Conservation (phyloP, 2,888 invertebrate genomes). For the Ophion slaviceki region DNA sequence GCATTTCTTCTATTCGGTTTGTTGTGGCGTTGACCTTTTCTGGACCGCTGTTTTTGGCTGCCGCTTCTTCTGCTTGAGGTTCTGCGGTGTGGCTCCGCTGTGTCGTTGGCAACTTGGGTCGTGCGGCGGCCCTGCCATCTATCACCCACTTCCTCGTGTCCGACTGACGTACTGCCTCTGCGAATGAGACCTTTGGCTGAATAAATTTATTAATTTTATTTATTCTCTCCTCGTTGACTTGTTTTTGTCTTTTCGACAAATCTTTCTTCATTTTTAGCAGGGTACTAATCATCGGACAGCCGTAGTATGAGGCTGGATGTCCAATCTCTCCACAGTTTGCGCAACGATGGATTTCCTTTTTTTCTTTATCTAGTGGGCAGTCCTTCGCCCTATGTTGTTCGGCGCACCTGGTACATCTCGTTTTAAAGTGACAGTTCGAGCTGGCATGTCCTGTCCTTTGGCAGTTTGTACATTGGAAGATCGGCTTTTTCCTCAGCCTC, state of each 20-base stretch:
- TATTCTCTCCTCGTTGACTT: slow-evolving; percentile 2
- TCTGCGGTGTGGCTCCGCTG: too few relatives aligned
- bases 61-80: background rate
- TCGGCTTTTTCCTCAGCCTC: slow-evolving; percentile 18
- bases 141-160: background rate
- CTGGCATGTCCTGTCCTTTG: slow-evolving; percentile 55
- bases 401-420: slow-evolving; percentile 49
- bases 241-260: background rate
- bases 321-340: slow-evolving; percentile 27
- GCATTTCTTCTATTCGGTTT: background rate
- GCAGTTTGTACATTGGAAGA: slow-evolving; percentile 57
- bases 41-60: background rate
- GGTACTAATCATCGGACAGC: background rate
- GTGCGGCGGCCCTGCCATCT: background rate
- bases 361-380: background rate
- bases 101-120: background rate
- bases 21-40: background rate
- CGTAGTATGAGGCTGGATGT: slow-evolving; percentile 10
- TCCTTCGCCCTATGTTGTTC: slow-evolving; percentile 26
- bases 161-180: background rate
- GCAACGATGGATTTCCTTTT: slow-evolving; percentile 10
- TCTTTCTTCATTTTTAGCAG: slow-evolving; percentile 1
- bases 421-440: slow-evolving; percentile 29
- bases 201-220: slow-evolving; percentile 2
- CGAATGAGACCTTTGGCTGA: background rate